Conservation (phyloP, 2,113 vertebrate genomes). For the Oplegnathus fasciatus region DNA sequence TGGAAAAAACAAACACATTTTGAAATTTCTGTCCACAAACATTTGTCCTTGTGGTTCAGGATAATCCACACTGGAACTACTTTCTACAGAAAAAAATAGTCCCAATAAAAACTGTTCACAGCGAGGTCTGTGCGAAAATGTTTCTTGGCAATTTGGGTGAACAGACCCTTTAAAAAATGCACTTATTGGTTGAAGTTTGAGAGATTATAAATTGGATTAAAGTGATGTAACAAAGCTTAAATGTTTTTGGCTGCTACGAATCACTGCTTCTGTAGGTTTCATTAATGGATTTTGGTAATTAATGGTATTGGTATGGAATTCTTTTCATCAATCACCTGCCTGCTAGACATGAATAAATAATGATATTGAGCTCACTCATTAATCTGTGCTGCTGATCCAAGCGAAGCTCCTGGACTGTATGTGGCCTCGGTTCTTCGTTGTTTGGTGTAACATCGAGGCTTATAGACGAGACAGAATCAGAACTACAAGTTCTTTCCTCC, state of each 20-base stretch:
- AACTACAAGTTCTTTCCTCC: slow-evolving; percentile 48
- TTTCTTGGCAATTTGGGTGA: background rate
- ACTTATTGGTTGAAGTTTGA: background rate
- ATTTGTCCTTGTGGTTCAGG: background rate
- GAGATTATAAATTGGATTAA: background rate
- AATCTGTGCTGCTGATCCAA: slow-evolving; percentile 43
- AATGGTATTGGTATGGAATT: background rate
- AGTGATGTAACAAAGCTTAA: background rate
- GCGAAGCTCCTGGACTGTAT: slow-evolving; percentile 8
- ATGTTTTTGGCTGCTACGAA: background rate
- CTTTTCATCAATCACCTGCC: background rate
- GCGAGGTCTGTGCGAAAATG: background rate
- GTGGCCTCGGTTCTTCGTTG: background rate
- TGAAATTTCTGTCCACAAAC: too few relatives aligned
- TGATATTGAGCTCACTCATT: slow-evolving; percentile 53
- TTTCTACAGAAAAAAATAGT: background rate
- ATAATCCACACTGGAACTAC: background rate
- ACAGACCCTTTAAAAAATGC: background rate
- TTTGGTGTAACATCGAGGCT: slow-evolving; percentile 16
- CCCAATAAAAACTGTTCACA: background rate
- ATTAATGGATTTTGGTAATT: background rate
- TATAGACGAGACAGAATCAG: slow-evolving; percentile 11
- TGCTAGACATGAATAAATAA: background rate
- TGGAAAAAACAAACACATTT: too few relatives aligned
- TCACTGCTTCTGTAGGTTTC: background rate